Base-by-base conservation (phyloP, 2,888 invertebrate species). In the Notodromas monacha region DNA sequence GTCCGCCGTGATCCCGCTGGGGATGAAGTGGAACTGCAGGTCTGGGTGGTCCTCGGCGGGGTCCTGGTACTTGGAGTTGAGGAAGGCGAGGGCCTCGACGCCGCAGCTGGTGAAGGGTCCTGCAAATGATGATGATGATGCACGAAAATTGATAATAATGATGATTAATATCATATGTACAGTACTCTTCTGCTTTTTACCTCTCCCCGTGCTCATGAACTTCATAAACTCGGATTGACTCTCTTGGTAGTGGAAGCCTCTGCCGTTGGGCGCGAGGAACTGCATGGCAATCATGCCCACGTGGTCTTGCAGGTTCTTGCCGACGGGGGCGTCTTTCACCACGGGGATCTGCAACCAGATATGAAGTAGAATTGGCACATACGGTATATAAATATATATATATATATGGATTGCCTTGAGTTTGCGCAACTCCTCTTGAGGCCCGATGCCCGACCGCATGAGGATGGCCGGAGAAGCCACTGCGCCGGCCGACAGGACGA, bases 11-110 rank as follows among this genome's bases (percentile, higher is more conserved):
- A 76, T 60, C 2, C 72, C 72, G 42, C 73, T 69, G 1, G 76
- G 68, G 0, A 69, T 65, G 43, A 76, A 76, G 43, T 76, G 76
- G 41, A 74, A 74, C 43, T 77, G 73, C 28, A 77, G 60, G 38
- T 79, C 77, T 0, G 77, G 77, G 63, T 67, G 73, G 34, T 63
- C 59, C 1, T 64, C 63, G 0, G 63, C 59, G 2, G 58, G 51
- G 21, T 74, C 69, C n/a, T 74, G 58, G 39, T 61, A 69, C 47
- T 63, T 66, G 1, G 74, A 68, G 41, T 77, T 77, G 2, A 79
- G 61, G 21, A 42, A 42, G 2, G 35, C 38, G 10, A 40, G 27
- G 5, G 40, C 38, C 34, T 42, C 42, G 4, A 40, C 36, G 3
- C 39, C 42, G 16, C 40, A 38, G 4, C 39, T 34, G 11, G 39